Evolutionary conservation across 2,888 invertebrate genomes (phyloP).

Genomic region (Caenorhabditis sp.): DNA sequence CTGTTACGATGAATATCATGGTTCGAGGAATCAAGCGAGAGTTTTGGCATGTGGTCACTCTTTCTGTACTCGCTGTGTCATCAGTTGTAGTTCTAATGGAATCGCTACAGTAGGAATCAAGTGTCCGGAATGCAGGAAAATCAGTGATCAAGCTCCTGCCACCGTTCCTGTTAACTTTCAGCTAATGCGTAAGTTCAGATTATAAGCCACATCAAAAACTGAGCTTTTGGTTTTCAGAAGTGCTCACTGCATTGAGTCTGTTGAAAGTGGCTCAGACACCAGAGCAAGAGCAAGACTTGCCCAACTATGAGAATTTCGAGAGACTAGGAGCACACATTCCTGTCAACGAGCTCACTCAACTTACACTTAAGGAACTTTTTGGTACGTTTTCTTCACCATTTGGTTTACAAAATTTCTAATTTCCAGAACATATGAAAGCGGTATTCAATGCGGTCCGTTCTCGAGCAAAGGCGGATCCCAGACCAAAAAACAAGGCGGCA

Average conservation of each 20-base stretch:
- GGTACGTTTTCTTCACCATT: conserved; percentile 11
- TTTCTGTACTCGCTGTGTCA: conserved; percentile 62
- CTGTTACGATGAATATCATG: conserved; percentile 49
- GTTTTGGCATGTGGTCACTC: conserved; percentile 66
- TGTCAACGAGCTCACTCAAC: neutral
- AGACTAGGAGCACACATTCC: conserved; percentile 23
- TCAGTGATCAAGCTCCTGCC: conserved; percentile 25
- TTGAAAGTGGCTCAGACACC: neutral
- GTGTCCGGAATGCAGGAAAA: conserved; percentile 65
- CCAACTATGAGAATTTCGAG: conserved; percentile 29
- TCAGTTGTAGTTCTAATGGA: neutral
- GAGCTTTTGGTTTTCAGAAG: conserved; percentile 26
- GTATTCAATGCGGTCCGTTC: conserved; percentile 33
- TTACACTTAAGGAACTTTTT: conserved; percentile 15
- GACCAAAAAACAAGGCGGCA: too few relatives aligned
- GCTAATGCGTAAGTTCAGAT: conserved; percentile 61
- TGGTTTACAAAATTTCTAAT: neutral
- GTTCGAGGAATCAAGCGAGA: conserved; percentile 38
- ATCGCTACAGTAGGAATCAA: conserved; percentile 6
- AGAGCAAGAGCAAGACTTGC: conserved; percentile 22
- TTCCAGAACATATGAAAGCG: conserved; percentile 45
- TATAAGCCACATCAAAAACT: neutral
- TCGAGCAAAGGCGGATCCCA: neutral
- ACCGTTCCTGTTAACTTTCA: conserved; percentile 64
- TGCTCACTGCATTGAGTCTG: conserved; percentile 25